phyloP scores from a whole-genome alignment of 2,113 vertebrate species.

The Orycteropus afer region DNA sequence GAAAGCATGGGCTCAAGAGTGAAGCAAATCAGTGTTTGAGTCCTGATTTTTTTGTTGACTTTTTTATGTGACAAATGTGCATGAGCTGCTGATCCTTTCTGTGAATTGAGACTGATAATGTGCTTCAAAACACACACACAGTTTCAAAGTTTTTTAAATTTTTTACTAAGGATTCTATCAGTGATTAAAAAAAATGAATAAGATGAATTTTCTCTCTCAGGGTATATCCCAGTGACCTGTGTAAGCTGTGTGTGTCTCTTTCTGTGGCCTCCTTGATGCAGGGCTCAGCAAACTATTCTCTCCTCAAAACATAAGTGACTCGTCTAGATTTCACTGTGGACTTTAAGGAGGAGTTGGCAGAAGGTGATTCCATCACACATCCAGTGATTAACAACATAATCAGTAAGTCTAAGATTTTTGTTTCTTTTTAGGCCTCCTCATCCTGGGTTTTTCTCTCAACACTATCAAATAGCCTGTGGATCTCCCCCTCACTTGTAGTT shows the following conservation, averaged over 20 bases:
- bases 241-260: no score
- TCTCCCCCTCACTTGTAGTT: background rate
- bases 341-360: background rate
- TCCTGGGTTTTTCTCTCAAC: background rate
- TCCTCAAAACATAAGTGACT: background rate
- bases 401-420: background rate
- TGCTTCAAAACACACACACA: background rate
- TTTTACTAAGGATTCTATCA: background rate
- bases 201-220: background rate
- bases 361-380: no score
- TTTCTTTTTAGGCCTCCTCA: background rate
- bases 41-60: background rate
- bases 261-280: background rate
- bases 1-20: background rate
- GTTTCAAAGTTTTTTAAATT: background rate
- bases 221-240: background rate
- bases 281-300: background rate
- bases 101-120: background rate
- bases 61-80: background rate
- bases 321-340: background rate
- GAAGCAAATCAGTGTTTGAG: background rate
- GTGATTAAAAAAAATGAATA: background rate
- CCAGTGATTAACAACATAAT: background rate
- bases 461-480: background rate
- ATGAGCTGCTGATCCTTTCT: background rate